Conservation (phyloP, 2,888 invertebrate species). For the Helicoverpa assulta region DNA sequence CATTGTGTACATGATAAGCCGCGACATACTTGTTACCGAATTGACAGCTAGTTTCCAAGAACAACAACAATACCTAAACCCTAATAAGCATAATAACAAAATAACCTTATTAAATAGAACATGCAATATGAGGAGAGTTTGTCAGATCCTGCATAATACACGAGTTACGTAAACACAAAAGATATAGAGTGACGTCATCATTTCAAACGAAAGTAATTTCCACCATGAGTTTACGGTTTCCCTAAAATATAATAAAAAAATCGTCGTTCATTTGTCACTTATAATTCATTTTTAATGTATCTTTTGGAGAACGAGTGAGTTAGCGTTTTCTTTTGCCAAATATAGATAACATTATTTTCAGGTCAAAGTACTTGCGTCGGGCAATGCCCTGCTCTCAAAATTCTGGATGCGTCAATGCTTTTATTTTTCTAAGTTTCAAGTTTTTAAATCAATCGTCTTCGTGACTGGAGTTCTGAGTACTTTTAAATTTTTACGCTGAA, state of each 20-base stretch:
- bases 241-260: constrained; percentile 23
- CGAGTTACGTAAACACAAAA: constrained; percentile 7
- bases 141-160: constrained; percentile 5
- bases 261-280: constrained; percentile 17
- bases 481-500: not conserved
- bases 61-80: not conserved
- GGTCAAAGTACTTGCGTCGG: constrained; percentile 2
- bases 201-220: constrained; percentile 26
- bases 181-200: constrained; percentile 31
- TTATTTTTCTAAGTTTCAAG: not conserved
- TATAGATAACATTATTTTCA: constrained; percentile 12
- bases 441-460: not conserved
- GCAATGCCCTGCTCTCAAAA: constrained; percentile 1
- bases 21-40: not conserved
- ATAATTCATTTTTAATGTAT: constrained; percentile 34
- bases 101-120: not conserved
- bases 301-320: constrained; percentile 24
- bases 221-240: constrained; percentile 30
- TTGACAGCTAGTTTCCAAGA: not conserved
- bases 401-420: not conserved
- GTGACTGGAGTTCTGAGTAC: not conserved
- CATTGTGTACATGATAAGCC: too few species aligned
- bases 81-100: not conserved
- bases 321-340: constrained; percentile 19
- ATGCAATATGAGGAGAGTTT: constrained; percentile 1